phyloP scores from a whole-genome alignment of 1,140 invertebrate genomes.

The Rhopalosiphum padi region DNA sequence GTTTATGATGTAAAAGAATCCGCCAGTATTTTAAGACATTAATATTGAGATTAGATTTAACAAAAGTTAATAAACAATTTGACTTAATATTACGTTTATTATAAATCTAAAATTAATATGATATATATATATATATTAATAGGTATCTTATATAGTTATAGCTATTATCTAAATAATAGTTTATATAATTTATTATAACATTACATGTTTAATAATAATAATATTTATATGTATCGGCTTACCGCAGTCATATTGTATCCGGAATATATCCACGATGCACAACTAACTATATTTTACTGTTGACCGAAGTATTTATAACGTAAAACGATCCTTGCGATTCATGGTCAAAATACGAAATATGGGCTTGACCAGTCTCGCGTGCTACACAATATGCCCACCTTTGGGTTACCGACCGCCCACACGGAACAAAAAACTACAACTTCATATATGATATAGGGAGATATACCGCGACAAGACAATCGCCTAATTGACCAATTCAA shows the following conservation, averaged over 20 bases:
- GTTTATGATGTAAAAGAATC: no score
- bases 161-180: background rate
- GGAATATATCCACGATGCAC: background rate
- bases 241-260: conserved; percentile 49
- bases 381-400: background rate
- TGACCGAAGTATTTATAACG: conserved; percentile 15
- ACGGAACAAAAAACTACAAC: conserved; percentile 26
- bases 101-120: background rate
- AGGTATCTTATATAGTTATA: no score
- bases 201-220: background rate
- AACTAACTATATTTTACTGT: background rate
- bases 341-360: conserved; percentile 50
- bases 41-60: no score
- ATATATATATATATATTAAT: background rate
- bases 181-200: background rate
- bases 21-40: no score
- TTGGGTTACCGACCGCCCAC: conserved; percentile 30
- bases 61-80: no score
- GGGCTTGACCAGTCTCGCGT: conserved; percentile 41
- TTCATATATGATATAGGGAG: background rate
- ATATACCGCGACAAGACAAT: background rate
- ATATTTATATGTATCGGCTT: background rate
- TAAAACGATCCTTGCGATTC: conserved; percentile 32
- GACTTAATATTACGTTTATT: no score
- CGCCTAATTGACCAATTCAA: conserved; percentile 54